Base-by-base conservation (phyloP, 1,140 invertebrate genomes). In the Temnothorax longispinosus region DNA sequence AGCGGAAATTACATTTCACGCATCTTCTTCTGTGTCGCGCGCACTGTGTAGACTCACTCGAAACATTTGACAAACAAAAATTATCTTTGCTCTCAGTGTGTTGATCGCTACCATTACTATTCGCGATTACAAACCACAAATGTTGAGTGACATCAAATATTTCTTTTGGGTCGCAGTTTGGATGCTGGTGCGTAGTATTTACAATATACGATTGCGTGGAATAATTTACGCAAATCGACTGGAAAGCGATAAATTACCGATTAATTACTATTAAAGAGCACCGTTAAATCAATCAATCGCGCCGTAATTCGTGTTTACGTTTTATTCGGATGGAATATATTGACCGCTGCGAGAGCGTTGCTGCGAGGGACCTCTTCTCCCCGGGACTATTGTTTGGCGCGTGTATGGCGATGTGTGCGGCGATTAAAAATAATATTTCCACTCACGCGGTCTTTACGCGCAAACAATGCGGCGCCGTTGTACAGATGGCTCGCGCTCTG, bases 361-460 rank as follows among this genome's bases (percentile, higher is more conserved):
- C 11, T 27, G 27, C 18, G 56, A 18, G 44, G n/a, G 18, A 27
- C 3, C 10, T 41, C 35, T 64, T 11, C 38, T 13, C 50, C 8
- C 32, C 38, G 7, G 44, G 18, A n/a, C n/a, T 62, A 62, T 76
- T 75, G 52, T 62, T 76, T 15, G 27, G 21, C 84, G 75, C 52
- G 18, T 67, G 76, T 69, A 41, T 21, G 21, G 13, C 32, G 38
- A 11, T 52, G 67, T 64, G 76, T 60, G 65, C 21, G 58, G n/a
- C 85, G 85, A 86, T 86, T 86, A 86, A 86, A 86, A 81, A 69
- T 81, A 81, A 67, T 80, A 69, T 86, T 81, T 86, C 71, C 82
- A 64, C 82, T 38, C 41, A 64, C 41, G 52, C 64, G 64, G 75
- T 35, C 32, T 82, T 87, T 82, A 62, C 52, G 67, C 78, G 54